Percentiles rank a stretch among this genome's conserved stretches.
Conservation (phyloP, 2,888 invertebrate species). For the Standfussiana lucernea region DNA sequence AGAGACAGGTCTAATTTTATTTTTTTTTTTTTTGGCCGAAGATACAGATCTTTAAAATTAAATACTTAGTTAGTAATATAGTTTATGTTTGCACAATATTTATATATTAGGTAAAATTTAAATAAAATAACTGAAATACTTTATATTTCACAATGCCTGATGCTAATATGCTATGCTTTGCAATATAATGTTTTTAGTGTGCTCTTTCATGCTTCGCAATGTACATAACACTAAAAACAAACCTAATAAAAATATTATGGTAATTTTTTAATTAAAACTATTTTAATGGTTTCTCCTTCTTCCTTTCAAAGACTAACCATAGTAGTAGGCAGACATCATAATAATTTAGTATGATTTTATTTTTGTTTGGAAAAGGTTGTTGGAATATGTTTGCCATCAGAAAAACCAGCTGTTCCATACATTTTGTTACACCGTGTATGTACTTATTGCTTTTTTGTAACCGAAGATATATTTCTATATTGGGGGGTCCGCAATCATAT, state of each 20-base stretch:
- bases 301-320: neutral
- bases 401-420: too few species aligned
- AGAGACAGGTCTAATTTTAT: too few species aligned
- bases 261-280: neutral
- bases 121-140: neutral
- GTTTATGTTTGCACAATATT: neutral
- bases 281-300: neutral
- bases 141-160: neutral
- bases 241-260: too few species aligned
- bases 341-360: neutral
- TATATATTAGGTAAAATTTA: too few species aligned
- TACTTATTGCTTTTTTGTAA: too few species aligned
- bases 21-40: too few species aligned
- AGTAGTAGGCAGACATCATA: neutral
- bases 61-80: neutral
- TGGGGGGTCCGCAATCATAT: too few species aligned
- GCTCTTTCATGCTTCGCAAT: neutral
- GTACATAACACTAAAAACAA: too few species aligned
- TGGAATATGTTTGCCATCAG: too few species aligned
- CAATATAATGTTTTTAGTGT: neutral
- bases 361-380: neutral
- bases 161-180: neutral
- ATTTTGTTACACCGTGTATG: too few species aligned
- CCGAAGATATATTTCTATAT: too few species aligned
- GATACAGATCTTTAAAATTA: too few species aligned